Percentiles rank a stretch among this genome's conserved stretches.
Evolutionary conservation across 2,113 vertebrate species (phyloP).

Genomic region (Corythoichthys haematopterus): DNA sequence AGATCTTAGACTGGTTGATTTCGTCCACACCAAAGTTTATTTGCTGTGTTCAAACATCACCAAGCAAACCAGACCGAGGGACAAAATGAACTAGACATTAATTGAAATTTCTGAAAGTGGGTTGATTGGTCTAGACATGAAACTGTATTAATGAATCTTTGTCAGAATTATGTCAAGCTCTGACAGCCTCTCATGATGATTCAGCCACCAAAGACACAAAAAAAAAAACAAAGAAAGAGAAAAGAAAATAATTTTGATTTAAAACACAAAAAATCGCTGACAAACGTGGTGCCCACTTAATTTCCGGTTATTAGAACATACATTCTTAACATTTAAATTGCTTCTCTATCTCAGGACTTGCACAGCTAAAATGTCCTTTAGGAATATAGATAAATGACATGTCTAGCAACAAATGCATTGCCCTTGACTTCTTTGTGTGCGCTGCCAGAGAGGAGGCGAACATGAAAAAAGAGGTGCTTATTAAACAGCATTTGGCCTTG

Average conservation of each 20-base stretch:
- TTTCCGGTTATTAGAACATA: background rate
- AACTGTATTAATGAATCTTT: background rate
- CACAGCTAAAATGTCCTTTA: background rate
- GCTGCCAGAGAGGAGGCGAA: conserved; percentile 4
- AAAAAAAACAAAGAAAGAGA: too few species aligned
- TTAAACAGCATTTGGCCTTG: conserved; percentile 29
- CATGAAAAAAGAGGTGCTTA: background rate
- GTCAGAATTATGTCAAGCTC: background rate
- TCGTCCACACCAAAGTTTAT: too few species aligned
- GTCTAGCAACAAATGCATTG: background rate
- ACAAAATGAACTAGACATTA: too few species aligned
- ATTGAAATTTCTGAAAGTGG: too few species aligned
- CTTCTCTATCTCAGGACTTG: background rate
- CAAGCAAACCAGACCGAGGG: too few species aligned
- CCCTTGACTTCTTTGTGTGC: conserved; percentile 11
- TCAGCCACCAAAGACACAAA: background rate
- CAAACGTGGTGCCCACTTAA: too few species aligned
- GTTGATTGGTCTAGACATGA: background rate
- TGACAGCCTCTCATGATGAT: background rate
- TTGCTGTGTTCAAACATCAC: too few species aligned
- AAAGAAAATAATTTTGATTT: too few species aligned
- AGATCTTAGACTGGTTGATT: too few species aligned
- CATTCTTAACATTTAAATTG: conserved; percentile 6
- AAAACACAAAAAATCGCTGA: background rate
- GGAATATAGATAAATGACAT: conserved; percentile 8